phyloP scores from a whole-genome alignment of 2,888 invertebrate genomes.

The Drosophila paranaensis region DNA sequence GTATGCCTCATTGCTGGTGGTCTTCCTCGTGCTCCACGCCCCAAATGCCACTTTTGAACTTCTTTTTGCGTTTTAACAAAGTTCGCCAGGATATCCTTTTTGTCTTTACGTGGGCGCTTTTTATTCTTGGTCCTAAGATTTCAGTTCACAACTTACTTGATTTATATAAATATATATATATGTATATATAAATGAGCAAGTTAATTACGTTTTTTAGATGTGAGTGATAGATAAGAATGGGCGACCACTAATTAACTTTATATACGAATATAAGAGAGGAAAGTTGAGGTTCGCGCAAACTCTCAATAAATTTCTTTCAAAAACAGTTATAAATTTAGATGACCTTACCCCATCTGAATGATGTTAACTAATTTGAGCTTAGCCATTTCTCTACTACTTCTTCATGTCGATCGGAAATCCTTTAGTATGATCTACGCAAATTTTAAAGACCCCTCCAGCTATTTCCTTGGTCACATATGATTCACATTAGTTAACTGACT shows the following conservation, averaged over 20 bases:
- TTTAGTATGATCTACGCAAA: no score
- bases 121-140: slow-evolving; percentile 46
- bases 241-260: slow-evolving; percentile 14
- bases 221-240: slow-evolving; percentile 19
- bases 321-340: no score
- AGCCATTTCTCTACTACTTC: background rate
- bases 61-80: slow-evolving; percentile 28
- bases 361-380: background rate
- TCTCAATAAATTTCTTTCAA: no score
- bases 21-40: slow-evolving; percentile 5
- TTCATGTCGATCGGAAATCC: background rate
- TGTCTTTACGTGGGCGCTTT: slow-evolving; percentile 43
- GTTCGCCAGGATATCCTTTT: slow-evolving; percentile 65
- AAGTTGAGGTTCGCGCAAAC: background rate
- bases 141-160: slow-evolving; percentile 53
- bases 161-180: no score
- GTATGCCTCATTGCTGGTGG: slow-evolving; percentile 67
- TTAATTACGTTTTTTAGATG: slow-evolving; percentile 81
- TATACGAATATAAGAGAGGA: background rate
- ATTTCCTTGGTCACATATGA: background rate
- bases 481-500: slow-evolving; percentile 2
- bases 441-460: background rate
- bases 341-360: no score
- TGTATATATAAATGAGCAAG: slow-evolving; percentile 77
- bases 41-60: slow-evolving; percentile 58